Conservation (phyloP, 2,113 vertebrate genomes). For the Acanthisitta chloris region DNA sequence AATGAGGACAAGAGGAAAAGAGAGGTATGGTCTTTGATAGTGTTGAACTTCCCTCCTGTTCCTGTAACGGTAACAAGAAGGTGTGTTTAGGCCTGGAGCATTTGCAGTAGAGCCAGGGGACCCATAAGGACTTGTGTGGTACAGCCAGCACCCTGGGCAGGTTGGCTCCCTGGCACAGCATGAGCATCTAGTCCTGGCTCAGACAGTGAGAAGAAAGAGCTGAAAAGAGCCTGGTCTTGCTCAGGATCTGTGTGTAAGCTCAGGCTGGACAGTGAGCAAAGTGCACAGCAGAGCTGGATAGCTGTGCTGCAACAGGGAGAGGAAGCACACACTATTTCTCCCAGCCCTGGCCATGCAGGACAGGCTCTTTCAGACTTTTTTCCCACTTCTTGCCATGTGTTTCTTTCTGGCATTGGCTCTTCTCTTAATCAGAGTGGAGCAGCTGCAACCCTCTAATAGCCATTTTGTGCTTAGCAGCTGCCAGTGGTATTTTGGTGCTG, state of each 20-base stretch:
- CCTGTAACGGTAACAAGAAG: neutral
- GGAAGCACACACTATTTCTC: neutral
- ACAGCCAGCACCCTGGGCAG: neutral
- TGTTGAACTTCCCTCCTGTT: neutral
- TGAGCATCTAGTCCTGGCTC: neutral
- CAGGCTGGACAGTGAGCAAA: neutral
- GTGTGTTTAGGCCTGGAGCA: neutral
- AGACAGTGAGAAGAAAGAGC: neutral
- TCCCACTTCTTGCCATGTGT: rapidly evolving
- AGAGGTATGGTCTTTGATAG: neutral
- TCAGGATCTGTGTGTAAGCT: rapidly evolving
- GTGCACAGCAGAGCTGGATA: neutral
- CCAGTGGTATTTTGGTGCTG: neutral
- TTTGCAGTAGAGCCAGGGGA: neutral
- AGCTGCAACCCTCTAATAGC: neutral
- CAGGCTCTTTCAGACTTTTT: neutral
- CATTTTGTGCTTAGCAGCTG: neutral
- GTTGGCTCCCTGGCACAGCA: rapidly evolving
- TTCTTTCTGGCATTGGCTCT: neutral
- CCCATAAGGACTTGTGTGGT: neutral
- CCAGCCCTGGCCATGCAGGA: rapidly evolving
- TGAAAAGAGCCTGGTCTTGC: neutral
- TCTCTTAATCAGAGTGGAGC: neutral
- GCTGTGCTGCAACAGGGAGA: neutral
- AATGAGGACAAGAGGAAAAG: neutral